phyloP scores from a whole-genome alignment of 2,113 vertebrate species.

The Strix aluco region DNA sequence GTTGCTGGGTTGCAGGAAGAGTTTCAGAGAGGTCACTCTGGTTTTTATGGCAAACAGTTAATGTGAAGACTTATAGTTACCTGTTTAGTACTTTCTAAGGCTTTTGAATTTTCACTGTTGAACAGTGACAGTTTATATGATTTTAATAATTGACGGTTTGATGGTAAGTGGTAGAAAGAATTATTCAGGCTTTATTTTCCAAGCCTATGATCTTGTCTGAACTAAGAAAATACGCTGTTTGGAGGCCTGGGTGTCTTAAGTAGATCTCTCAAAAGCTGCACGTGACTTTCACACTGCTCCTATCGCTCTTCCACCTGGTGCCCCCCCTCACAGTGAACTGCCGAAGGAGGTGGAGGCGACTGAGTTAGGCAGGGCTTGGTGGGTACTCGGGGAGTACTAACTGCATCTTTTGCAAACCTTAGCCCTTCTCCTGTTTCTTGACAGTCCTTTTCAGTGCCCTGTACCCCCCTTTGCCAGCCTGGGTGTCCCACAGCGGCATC shows the following conservation, averaged over 20 bases:
- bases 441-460: neutral
- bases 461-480: neutral
- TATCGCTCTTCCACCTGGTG: neutral
- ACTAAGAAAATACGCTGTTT: neutral
- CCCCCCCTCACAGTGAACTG: neutral
- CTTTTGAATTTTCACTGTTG: neutral
- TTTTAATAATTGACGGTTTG: neutral
- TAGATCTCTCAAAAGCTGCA: neutral
- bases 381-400: neutral
- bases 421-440: no score
- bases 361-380: neutral
- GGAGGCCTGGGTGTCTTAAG: neutral
- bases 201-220: neutral
- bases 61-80: no score
- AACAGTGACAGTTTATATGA: neutral
- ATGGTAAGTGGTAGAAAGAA: neutral
- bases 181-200: neutral
- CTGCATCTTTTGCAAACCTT: neutral
- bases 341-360: neutral
- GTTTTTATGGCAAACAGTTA: neutral
- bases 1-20: neutral
- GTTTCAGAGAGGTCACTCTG: neutral
- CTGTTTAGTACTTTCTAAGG: neutral
- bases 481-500: neutral
- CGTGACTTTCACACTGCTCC: neutral